Base-by-base conservation (phyloP, 2,888 invertebrate species). In the Caenorhabditis japonica region DNA sequence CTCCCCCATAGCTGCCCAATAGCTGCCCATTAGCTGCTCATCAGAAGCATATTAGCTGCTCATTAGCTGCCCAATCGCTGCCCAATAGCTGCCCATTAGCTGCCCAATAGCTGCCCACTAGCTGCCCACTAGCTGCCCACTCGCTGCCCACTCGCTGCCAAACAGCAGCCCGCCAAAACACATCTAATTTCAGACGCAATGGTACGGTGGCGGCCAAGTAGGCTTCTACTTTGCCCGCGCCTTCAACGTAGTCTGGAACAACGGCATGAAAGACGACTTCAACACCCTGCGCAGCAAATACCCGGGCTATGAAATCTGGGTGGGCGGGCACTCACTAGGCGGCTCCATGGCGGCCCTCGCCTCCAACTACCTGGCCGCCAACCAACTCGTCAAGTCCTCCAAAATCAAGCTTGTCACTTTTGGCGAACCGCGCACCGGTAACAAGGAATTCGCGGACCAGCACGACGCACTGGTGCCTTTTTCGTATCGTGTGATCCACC, bases 401-500 rank as follows among this genome's bases (percentile, higher is more conserved):
- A 64, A 71, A 19, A 46, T 83, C 25, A 59, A 68, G 34, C 51
- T 83, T 53, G 68, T 80, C 46, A 83, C 84, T 12, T 84, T 83
- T 59, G 84, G 83, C 1, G 79, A 84, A 46, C 84, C 84, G 4
- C 58, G 84, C 10, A 79, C 78, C 4, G 84, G 84, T 7, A 81
- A 83, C 52, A 58, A 71, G 19, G 61, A 51, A 10, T 83, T 72
- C 55, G 81, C 82, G 0, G 64, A 72, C 34, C 55, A 58, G 1
- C 77, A 76, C 61, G 82, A 84, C 52, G 30, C 34, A 4, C 38
- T 73, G 60, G 44, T 83, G 19, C 59, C 69, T 23, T 73, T 74
- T 55, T 61, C 79, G 15, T 82, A 71, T 49, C 81, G 82, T 4
- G 59, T 82, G 8, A 72, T 76, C 21, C 81, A 82, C 47, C 47